Evolutionary conservation across 1,140 invertebrate genomes (phyloP).

Genomic region (Lucilia cuprina): DNA sequence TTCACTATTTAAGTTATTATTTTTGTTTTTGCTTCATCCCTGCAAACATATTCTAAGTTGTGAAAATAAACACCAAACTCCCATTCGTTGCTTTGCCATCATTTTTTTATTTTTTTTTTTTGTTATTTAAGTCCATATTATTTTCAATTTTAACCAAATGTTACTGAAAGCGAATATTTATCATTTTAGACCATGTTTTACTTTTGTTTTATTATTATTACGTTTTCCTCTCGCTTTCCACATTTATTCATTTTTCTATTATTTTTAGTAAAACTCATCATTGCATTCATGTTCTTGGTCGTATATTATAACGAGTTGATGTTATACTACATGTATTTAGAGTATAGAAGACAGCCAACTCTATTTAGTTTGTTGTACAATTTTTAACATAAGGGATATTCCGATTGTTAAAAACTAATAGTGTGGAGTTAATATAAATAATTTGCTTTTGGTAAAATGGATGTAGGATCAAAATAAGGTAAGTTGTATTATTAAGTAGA

Average conservation of each 20-base stretch:
- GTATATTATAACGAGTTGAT: background rate
- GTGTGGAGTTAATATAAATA: too few relatives aligned
- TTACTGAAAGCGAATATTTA: conserved; percentile 3
- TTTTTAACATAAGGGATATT: background rate
- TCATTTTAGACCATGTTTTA: conserved; percentile 29
- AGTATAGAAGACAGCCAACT: background rate
- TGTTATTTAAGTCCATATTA: background rate
- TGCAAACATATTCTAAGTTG: background rate
- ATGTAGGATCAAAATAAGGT: too few relatives aligned
- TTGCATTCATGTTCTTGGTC: background rate
- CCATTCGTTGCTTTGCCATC: background rate
- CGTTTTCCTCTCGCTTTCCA: background rate
- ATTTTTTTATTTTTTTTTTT: background rate
- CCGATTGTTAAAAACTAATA: too few relatives aligned
- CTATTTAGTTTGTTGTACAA: background rate
- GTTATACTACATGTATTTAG: background rate
- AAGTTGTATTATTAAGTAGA: too few relatives aligned
- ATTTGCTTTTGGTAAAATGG: too few relatives aligned
- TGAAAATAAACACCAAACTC: too few relatives aligned
- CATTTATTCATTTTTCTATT: background rate
- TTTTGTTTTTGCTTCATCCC: background rate
- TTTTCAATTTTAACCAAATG: conserved; percentile 1
- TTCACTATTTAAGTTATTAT: background rate
- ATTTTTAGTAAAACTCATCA: conserved; percentile 18
- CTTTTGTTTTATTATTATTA: background rate